These are phyloP conservation scores for Anguilla pacifica DNA, from an alignment of 2,797 vertebrate genomes.

Conservation along the genomic window DNA sequence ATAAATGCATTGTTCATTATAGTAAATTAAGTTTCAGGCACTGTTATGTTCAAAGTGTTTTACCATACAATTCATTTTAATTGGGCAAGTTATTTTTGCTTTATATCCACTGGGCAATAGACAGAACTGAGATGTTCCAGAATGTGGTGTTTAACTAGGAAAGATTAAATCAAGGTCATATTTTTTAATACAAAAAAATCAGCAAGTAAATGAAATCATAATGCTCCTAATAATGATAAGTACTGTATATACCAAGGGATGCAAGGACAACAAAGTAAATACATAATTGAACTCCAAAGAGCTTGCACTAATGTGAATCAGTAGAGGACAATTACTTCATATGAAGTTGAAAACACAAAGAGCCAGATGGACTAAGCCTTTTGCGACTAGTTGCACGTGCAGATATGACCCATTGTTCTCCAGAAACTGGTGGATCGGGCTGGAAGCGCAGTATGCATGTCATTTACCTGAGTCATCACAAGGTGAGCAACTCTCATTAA, in stretches of 20 bases:
- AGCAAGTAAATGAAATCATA: slow-evolving; percentile 2
- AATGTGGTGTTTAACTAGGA: neutral
- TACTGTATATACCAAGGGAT: neutral
- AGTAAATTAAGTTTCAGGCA: slow-evolving; percentile 38
- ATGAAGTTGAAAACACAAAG: neutral
- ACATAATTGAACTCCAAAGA: neutral
- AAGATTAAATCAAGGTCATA: slow-evolving; percentile 31
- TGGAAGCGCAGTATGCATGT: too few relatives aligned
- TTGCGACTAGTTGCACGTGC: too few relatives aligned
- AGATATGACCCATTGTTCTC: too few relatives aligned
- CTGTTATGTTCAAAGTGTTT: slow-evolving; percentile 37
- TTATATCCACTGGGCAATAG: slow-evolving; percentile 13
- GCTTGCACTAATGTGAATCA: neutral
- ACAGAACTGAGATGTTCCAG: neutral
- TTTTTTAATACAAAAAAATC: neutral
- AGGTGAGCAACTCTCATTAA: too few relatives aligned
- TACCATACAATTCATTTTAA: slow-evolving; percentile 41
- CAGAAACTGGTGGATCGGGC: too few relatives aligned
- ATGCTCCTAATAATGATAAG: neutral
- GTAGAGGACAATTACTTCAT: neutral
- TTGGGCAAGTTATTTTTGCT: slow-evolving; percentile 33
- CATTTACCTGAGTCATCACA: too few relatives aligned
- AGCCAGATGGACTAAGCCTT: too few relatives aligned
- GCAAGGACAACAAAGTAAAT: neutral
- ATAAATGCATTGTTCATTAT: slow-evolving; percentile 49